Evolutionary conservation across 2,113 vertebrate genomes (phyloP).

Genomic region (Scortum barcoo): DNA sequence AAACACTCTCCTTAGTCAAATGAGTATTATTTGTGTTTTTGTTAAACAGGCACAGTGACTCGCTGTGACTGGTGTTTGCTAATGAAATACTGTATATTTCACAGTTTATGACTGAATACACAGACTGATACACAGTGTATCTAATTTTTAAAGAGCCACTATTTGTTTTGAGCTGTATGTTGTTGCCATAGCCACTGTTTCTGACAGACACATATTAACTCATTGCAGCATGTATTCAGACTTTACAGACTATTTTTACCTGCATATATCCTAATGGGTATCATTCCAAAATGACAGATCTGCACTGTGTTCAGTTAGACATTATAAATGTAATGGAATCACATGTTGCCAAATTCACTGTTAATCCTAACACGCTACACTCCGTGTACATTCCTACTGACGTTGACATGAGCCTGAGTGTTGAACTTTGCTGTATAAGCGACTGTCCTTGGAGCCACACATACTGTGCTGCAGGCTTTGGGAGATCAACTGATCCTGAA

Average conservation of each 20-base stretch:
- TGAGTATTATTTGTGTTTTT: neutral
- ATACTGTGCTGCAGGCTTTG: neutral
- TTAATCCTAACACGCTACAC: neutral
- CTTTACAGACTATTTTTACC: neutral
- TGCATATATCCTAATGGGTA: neutral
- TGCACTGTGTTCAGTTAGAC: neutral
- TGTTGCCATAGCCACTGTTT: neutral
- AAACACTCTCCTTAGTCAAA: neutral
- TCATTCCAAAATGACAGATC: neutral
- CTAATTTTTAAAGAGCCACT: neutral
- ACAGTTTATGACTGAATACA: neutral
- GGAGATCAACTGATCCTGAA: conserved; percentile 31
- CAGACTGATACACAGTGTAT: neutral
- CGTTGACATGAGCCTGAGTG: neutral
- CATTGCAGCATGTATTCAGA: neutral
- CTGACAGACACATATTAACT: neutral
- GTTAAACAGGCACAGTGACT: neutral
- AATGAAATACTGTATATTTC: neutral
- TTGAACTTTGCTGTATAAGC: conserved; percentile 17
- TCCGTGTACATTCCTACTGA: neutral
- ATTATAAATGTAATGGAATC: neutral
- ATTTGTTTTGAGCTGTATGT: neutral
- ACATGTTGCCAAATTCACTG: neutral
- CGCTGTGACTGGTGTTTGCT: neutral
- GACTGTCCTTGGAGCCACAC: neutral